Conservation (phyloP, 2,113 vertebrate genomes). For the Willisornis vidua region DNA sequence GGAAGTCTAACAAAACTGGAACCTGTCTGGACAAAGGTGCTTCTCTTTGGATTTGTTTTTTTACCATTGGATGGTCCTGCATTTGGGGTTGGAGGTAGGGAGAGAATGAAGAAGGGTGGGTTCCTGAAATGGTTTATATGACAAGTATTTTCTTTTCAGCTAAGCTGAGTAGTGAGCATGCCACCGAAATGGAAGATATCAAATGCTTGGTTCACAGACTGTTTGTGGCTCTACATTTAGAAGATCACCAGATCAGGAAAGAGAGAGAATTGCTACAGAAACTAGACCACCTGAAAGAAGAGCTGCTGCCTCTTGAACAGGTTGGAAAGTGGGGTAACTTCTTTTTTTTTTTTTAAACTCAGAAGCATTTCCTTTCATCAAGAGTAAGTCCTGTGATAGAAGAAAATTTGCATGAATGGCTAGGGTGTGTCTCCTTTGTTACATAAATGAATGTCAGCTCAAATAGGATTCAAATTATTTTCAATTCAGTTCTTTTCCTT, state of each 20-base stretch:
- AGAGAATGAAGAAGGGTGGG: neutral
- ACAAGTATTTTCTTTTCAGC: constrained; percentile 61
- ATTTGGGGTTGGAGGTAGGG: neutral
- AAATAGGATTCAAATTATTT: neutral
- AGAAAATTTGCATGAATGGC: neutral
- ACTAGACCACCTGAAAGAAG: constrained; percentile 82
- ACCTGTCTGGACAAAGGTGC: neutral
- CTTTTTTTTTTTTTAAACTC: neutral
- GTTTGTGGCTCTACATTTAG: constrained; percentile 81
- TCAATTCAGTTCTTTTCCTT: neutral
- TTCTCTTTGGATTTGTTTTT: neutral
- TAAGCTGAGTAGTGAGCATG: constrained; percentile 63
- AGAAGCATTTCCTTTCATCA: neutral
- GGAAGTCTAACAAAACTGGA: neutral
- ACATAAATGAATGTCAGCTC: neutral
- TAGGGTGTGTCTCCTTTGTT: neutral
- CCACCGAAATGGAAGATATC: constrained; percentile 75
- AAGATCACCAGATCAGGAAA: constrained; percentile 80
- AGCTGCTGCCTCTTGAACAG: constrained; percentile 88
- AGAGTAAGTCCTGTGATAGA: neutral
- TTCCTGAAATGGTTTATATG: neutral
- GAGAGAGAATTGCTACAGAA: constrained; percentile 83
- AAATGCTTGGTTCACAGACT: constrained; percentile 86
- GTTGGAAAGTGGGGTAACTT: constrained; percentile 56
- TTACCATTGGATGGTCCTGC: neutral